Percentiles rank a stretch among this genome's conserved stretches.
Conservation (phyloP, 2,888 invertebrate species). For the Luperina nickerlii region DNA sequence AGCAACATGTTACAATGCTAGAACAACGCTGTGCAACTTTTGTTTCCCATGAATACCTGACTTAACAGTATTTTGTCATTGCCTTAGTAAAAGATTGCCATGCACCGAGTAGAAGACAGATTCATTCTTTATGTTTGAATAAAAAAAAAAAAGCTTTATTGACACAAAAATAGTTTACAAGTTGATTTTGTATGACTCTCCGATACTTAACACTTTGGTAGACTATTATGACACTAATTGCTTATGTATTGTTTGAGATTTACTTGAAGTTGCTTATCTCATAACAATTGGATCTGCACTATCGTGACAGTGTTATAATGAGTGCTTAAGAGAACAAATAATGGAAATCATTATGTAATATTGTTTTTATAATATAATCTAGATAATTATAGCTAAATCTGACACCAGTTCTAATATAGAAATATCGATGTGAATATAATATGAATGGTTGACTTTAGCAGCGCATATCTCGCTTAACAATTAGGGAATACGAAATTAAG, state of each 20-base stretch:
- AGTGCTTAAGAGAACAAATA: not conserved
- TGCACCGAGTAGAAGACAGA: conserved; percentile 2
- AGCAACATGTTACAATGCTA: not conserved
- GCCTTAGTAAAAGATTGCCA: not conserved
- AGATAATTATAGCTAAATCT: not conserved
- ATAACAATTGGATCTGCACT: not conserved
- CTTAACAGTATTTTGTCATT: not conserved
- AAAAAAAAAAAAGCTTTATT: too few relatives aligned
- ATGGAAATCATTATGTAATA: not conserved
- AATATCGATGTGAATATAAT: not conserved
- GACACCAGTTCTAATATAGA: not conserved
- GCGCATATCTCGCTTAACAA: not conserved
- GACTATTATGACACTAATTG: not conserved
- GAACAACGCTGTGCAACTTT: not conserved
- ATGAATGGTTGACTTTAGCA: not conserved
- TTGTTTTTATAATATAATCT: not conserved
- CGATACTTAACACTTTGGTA: not conserved
- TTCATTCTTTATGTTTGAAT: not conserved
- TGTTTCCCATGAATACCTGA: not conserved
- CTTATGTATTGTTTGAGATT: not conserved
- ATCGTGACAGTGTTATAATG: not conserved
- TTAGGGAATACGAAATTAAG: not conserved
- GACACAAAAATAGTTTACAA: too few relatives aligned
- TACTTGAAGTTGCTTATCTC: not conserved
- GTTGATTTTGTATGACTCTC: not conserved